phyloP scores from a whole-genome alignment of 1,140 invertebrate genomes.

The Dendroctonus ponderosae region DNA sequence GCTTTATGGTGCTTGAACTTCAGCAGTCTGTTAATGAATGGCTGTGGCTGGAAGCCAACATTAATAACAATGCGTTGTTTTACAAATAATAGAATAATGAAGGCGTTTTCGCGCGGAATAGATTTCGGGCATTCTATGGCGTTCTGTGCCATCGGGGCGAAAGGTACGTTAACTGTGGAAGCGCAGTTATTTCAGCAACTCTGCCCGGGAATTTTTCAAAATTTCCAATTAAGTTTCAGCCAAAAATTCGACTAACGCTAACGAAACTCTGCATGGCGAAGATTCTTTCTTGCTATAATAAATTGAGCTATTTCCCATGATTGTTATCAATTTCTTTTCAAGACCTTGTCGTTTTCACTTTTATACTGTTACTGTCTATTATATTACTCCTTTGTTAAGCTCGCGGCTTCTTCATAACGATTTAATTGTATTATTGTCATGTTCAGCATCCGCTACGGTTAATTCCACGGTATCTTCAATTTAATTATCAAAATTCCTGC shows the following conservation, averaged over 20 bases:
- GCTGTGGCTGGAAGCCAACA: not conserved
- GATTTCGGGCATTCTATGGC: too few relatives aligned
- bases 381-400: not conserved
- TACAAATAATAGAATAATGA: constrained; percentile 23
- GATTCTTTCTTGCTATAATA: not conserved
- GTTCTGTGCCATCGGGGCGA: not conserved
- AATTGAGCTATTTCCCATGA: constrained; percentile 34
- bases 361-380: constrained; percentile 19
- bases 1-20: constrained; percentile 14
- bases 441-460: too few relatives aligned
- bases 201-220: too few relatives aligned
- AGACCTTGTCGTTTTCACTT: constrained; percentile 34
- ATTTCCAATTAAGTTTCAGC: too few relatives aligned
- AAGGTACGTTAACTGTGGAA: not conserved
- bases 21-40: constrained; percentile 21
- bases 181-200: too few relatives aligned
- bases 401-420: not conserved
- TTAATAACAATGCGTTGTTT: constrained; percentile 30
- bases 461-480: too few relatives aligned
- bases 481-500: too few relatives aligned
- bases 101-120: constrained; percentile 19
- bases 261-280: not conserved
- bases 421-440: too few relatives aligned
- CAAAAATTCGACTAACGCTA: too few relatives aligned
- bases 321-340: constrained; percentile 32